A percentile compares a stretch with the other conserved stretches of the same genome.
Evolutionary conservation across 2,113 vertebrate species (phyloP).

Genomic region (Chaetops frenatus): DNA sequence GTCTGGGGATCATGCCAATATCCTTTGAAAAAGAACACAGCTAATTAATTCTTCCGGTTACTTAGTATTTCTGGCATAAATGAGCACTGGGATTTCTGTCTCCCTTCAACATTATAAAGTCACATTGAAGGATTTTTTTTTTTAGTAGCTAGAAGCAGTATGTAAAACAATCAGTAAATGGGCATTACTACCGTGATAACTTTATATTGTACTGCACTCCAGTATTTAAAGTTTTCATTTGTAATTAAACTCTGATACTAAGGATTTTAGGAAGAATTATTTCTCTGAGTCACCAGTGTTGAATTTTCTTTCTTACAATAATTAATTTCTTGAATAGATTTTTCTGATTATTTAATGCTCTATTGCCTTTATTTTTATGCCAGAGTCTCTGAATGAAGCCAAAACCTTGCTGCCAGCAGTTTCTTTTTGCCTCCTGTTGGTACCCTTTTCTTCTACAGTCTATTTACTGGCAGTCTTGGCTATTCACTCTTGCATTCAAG

Average conservation of each 20-base stretch:
- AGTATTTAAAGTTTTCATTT: neutral
- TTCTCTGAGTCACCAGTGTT: neutral
- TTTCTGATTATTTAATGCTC: neutral
- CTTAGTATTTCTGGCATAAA: slow-evolving; percentile 44
- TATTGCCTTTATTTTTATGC: neutral
- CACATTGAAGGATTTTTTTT: neutral
- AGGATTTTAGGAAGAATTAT: neutral
- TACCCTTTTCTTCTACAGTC: neutral
- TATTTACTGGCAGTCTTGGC: neutral
- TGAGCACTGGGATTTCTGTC: neutral
- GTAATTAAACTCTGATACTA: neutral
- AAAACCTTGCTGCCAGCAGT: neutral
- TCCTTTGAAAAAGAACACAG: slow-evolving; percentile 26
- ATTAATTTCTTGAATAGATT: neutral
- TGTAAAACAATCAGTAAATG: neutral
- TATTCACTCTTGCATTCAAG: neutral
- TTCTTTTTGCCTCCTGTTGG: neutral
- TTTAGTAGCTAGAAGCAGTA: neutral
- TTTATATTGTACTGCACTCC: neutral
- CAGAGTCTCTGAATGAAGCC: neutral
- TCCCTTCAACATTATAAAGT: neutral
- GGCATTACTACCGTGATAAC: neutral
- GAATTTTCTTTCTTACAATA: neutral
- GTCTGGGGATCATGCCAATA: slow-evolving; percentile 45
- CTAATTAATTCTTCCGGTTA: slow-evolving; percentile 66